phyloP scores from a whole-genome alignment of 2,113 vertebrate species.

The Paradoxurus hermaphroditus region DNA sequence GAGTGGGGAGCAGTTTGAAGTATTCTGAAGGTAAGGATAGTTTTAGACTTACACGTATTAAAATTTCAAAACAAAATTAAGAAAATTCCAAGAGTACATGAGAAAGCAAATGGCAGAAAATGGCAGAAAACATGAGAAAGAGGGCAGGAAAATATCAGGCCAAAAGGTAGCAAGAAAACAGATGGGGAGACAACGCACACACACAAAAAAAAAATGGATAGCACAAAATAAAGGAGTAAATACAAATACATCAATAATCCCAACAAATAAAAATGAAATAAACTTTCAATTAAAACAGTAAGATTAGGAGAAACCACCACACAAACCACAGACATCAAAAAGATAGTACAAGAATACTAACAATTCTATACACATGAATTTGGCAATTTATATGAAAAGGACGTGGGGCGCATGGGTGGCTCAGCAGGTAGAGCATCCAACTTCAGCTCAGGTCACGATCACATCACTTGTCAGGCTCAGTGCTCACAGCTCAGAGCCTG shows the following conservation, averaged over 20 bases:
- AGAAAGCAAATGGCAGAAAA: background rate
- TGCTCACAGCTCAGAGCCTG: too few species aligned
- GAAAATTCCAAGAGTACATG: background rate
- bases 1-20: background rate
- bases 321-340: background rate
- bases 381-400: background rate
- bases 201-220: background rate
- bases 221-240: background rate
- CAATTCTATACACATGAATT: background rate
- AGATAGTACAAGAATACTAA: background rate
- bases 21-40: background rate
- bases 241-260: background rate
- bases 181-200: background rate
- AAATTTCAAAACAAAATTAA: background rate
- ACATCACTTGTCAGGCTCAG: too few species aligned
- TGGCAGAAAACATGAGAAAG: background rate
- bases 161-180: background rate
- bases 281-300: background rate
- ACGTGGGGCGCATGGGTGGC: background rate
- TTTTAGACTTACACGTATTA: background rate
- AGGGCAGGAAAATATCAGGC: background rate
- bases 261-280: background rate
- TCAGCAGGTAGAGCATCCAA: too few species aligned
- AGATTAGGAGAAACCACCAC: background rate
- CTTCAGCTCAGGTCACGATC: too few species aligned